Percentiles rank a stretch among this genome's conserved stretches.
These are phyloP conservation scores for Myiozetetes cayanensis DNA, from an alignment of 2,113 vertebrate genomes.

Conservation along the genomic window DNA sequence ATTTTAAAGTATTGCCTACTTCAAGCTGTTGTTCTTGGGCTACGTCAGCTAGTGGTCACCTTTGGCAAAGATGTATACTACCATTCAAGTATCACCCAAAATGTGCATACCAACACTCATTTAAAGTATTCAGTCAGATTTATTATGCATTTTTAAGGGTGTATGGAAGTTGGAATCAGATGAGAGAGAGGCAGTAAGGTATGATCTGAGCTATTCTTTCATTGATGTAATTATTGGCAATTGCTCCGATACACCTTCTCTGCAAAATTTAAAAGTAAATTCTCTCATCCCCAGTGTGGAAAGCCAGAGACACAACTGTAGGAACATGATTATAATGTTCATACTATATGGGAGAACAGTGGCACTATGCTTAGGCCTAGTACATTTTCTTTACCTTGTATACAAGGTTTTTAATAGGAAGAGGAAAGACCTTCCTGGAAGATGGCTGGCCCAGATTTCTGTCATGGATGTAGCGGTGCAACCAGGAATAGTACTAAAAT, in stretches of 20 bases:
- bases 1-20: neutral
- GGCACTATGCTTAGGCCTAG: neutral
- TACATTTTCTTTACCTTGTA: neutral
- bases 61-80: neutral
- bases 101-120: neutral
- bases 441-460: neutral
- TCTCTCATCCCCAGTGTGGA: neutral
- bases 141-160: neutral
- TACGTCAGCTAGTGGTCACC: neutral
- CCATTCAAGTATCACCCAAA: neutral
- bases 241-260: neutral
- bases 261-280: slow-evolving; percentile 1
- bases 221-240: neutral
- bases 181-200: neutral
- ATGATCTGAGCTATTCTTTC: slow-evolving; percentile 1
- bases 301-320: neutral
- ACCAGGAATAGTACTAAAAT: neutral
- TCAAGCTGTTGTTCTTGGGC: neutral
- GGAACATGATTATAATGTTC: neutral
- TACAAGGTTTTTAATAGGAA: neutral
- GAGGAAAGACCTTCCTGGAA: neutral
- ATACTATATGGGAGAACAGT: neutral
- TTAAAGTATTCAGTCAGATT: neutral
- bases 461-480: neutral
- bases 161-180: neutral